A percentile compares a stretch with the other conserved stretches of the same genome.
These are phyloP conservation scores for Tortricodes alternella DNA, from an alignment of 2,888 invertebrate genomes.

Conservation along the genomic window DNA sequence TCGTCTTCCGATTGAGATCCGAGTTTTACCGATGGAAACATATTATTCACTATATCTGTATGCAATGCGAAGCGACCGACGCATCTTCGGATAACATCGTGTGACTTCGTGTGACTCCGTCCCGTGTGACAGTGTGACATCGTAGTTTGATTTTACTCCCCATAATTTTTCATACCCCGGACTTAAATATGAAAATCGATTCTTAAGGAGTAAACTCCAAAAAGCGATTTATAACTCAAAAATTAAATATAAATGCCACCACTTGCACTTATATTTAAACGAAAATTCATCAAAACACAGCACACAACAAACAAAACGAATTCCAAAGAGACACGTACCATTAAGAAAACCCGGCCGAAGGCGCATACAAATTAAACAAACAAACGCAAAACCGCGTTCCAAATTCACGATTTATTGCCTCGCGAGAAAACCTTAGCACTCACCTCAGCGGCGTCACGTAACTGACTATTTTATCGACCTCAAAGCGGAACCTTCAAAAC, in stretches of 20 bases:
- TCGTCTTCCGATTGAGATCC: too few species aligned
- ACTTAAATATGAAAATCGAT: too few species aligned
- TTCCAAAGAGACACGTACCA: conserved; percentile 18
- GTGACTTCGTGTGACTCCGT: too few species aligned
- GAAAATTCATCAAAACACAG: conserved; percentile 5
- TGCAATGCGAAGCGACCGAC: too few species aligned
- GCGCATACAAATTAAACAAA: conserved; percentile 28
- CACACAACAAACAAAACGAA: conserved; percentile 14
- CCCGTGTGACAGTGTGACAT: too few species aligned
- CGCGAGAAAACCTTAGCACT: conserved; percentile 17
- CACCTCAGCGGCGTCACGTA: conserved; percentile 36
- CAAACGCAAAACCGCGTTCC: conserved; percentile 30
- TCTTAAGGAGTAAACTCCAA: too few species aligned
- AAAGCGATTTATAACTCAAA: too few species aligned
- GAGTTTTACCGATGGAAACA: too few species aligned
- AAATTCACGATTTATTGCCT: conserved; percentile 24
- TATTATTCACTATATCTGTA: too few species aligned
- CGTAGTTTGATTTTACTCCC: too few species aligned
- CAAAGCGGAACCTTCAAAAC: conserved; percentile 37
- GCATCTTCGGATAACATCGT: too few species aligned
- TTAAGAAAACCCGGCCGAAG: conserved; percentile 18
- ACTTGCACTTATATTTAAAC: conserved; percentile 11
- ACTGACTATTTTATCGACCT: conserved; percentile 40
- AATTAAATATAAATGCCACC: not conserved
- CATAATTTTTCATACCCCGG: too few species aligned